These are phyloP conservation scores for Polietes domitor DNA, from an alignment of 2,888 invertebrate species.

Conservation along the genomic window DNA sequence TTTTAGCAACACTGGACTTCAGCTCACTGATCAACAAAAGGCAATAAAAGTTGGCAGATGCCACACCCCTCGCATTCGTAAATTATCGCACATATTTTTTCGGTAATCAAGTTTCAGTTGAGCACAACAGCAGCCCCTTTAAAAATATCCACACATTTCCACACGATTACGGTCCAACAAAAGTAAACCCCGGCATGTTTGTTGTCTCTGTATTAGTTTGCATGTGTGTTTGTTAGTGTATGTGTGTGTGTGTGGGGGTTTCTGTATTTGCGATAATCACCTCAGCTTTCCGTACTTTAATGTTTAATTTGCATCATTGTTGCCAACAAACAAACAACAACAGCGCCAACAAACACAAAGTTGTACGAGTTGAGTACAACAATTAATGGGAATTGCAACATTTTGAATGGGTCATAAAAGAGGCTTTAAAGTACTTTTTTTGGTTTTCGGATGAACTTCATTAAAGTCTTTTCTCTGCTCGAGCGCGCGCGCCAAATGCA, in stretches of 20 bases:
- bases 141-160: constrained; percentile 57
- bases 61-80: constrained; percentile 16
- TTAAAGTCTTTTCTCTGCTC: constrained; percentile 17
- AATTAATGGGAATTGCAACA: constrained; percentile 55
- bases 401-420: constrained; percentile 59
- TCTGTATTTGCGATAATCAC: constrained; percentile 53
- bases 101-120: constrained; percentile 49
- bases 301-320: constrained; percentile 55
- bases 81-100: constrained; percentile 41
- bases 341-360: constrained; percentile 11
- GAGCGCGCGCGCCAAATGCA: neutral
- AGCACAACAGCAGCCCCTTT: neutral
- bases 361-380: constrained; percentile 40
- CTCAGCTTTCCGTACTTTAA: constrained; percentile 50
- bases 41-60: neutral
- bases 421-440: constrained; percentile 43
- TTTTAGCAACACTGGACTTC: too few relatives aligned
- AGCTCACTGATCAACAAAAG: too few relatives aligned
- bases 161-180: constrained; percentile 51
- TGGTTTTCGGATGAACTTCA: constrained; percentile 34
- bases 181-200: constrained; percentile 23
- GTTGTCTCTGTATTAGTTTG: constrained; percentile 6
- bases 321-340: constrained; percentile 35
- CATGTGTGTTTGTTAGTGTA: neutral
- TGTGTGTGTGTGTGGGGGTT: constrained; percentile 8